Base-by-base conservation (phyloP, 2,797 vertebrate species). In the Rhinogobio ventralis region DNA sequence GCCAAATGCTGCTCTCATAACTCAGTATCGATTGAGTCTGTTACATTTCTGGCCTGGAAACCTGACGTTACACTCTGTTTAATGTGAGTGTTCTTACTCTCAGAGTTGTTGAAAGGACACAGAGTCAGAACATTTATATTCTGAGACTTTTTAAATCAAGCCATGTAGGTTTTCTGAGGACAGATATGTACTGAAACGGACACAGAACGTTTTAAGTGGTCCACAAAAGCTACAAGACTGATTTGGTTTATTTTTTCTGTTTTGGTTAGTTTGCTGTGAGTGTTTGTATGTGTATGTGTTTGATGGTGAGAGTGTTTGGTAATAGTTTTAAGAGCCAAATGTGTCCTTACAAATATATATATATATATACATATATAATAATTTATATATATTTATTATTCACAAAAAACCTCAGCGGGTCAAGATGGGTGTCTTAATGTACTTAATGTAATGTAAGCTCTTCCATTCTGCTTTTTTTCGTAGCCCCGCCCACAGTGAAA, bases 1-100 rank as follows among this genome's bases (percentile, higher is more conserved):
- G 55, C 55, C 80, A 82, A 64, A 82, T 25, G 49, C 71, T 75
- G 42, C 72, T 75, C 73, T 75, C 55, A 82, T 62, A 73, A 49
- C 20, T 60, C 30, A 53, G 4, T 20, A 55, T 20, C 15, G 7
- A 75, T 53, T 20, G 33, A 55, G 45, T 20, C 23, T 42, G 69
- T 82, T 69, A 82, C 81, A 69, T 49, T 73, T 82, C 19, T 82
- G 57, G 53, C 19, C 20, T 19, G 64, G 10, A 68, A 33, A 68
- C 46, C 19, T 75, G 67, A 45, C 3, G 0, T 46, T 46, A 30
- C 8, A 74, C 9, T 33, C 33, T 60, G 20, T 66, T 82, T 67
- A 75, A 55, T 9, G 42, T 57, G 33, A 72, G 53, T 23, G 55
- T 33, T 81, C 19, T 28, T 46, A 14, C 55, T 82, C 39, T 33